These are phyloP conservation scores for Camponotus pennsylvanicus DNA, from an alignment of 1,140 invertebrate species.

Conservation along the genomic window DNA sequence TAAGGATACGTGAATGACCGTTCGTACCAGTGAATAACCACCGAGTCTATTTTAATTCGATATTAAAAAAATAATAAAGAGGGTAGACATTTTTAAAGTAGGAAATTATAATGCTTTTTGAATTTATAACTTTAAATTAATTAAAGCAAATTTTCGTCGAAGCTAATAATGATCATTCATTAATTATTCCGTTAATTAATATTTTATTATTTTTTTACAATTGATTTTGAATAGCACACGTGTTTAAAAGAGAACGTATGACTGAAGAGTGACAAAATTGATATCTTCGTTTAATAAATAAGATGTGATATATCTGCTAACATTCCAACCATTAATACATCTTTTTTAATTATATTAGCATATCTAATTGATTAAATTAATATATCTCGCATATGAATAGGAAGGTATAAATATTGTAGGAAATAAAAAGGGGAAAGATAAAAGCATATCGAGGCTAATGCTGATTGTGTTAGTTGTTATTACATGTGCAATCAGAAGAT, in stretches of 20 bases:
- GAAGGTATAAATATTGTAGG: background rate
- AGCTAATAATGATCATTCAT: background rate
- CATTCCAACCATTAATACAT: background rate
- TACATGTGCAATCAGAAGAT: slow-evolving; percentile 2
- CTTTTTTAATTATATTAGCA: background rate
- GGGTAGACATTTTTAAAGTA: no score
- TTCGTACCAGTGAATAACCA: slow-evolving; percentile 19
- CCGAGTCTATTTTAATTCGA: slow-evolving; percentile 10
- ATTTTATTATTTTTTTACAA: background rate
- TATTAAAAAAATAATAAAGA: background rate
- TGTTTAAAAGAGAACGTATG: background rate
- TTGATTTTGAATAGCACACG: background rate
- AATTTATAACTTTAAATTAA: background rate
- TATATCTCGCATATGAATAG: slow-evolving; percentile 3
- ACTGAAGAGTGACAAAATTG: no score
- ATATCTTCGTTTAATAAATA: background rate
- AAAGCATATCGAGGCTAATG: slow-evolving; percentile 22
- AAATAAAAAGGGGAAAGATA: background rate
- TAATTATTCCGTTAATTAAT: background rate
- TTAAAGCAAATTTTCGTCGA: background rate
- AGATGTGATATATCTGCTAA: background rate
- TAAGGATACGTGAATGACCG: slow-evolving; percentile 50
- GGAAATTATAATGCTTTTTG: background rate
- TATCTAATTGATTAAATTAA: background rate
- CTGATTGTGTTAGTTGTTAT: slow-evolving; percentile 2